Conservation (phyloP, 92 coral and sea anemone genomes). For the Diadumene lineata region DNA sequence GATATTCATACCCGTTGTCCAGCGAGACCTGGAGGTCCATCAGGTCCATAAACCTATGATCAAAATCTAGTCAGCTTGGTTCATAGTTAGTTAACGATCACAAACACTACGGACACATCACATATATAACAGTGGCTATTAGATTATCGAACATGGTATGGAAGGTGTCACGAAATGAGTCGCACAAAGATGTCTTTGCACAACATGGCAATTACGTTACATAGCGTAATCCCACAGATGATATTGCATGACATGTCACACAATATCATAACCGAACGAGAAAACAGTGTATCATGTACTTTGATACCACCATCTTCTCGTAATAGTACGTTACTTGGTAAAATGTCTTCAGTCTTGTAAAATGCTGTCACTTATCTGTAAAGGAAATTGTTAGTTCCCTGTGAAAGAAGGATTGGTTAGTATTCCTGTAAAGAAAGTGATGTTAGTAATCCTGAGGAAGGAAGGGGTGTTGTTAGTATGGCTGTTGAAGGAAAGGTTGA, state of each 20-base stretch:
- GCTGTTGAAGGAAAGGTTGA: neutral
- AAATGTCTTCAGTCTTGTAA: neutral
- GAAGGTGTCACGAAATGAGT: constrained; percentile 49
- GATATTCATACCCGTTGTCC: constrained; percentile 69
- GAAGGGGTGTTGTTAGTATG: neutral
- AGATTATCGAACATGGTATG: constrained; percentile 53
- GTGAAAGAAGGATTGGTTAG: constrained; percentile 12
- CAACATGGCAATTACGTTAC: constrained; percentile 18
- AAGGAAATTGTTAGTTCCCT: constrained; percentile 20
- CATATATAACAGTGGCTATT: constrained; percentile 15
- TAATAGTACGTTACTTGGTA: neutral
- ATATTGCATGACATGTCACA: constrained; percentile 48
- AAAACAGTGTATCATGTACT: constrained; percentile 3
- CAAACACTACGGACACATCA: constrained; percentile 35
- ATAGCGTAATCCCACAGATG: constrained; percentile 7
- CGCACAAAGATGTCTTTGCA: constrained; percentile 23
- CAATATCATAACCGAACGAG: constrained; percentile 26
- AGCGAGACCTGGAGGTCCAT: constrained; percentile 76
- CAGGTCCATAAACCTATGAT: constrained; percentile 52
- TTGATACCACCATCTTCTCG: constrained; percentile 4
- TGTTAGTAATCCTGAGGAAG: constrained; percentile 10
- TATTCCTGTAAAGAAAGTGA: neutral
- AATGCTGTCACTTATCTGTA: constrained; percentile 17
- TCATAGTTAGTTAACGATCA: neutral
- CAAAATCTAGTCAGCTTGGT: constrained; percentile 16